Conservation (phyloP, 2,888 invertebrate genomes). For the Stegana nigrithorax region DNA sequence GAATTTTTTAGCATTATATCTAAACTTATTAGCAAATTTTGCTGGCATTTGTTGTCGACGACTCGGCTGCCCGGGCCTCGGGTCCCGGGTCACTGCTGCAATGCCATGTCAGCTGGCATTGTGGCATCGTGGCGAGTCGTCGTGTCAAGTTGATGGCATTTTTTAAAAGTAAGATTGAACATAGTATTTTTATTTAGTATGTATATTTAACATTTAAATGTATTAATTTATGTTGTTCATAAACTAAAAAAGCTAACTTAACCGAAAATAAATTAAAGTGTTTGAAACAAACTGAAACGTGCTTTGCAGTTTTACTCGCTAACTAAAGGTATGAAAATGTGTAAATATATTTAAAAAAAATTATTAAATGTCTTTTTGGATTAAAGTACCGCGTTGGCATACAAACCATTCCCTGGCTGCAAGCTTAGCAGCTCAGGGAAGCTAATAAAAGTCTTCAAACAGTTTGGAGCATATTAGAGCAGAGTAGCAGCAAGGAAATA, state of each 20-base stretch:
- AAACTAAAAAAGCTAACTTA: slow-evolving; percentile 35
- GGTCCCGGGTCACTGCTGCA: not conserved
- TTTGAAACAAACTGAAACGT: slow-evolving; percentile 49
- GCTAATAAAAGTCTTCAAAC: too few relatives aligned
- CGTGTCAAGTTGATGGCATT: too few relatives aligned
- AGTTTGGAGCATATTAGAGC: too few relatives aligned
- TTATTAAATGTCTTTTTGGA: too few relatives aligned
- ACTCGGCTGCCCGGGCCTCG: not conserved
- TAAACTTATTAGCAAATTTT: slow-evolving; percentile 8
- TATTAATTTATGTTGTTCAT: slow-evolving; percentile 45
- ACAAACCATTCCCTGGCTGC: too few relatives aligned
- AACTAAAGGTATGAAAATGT: too few relatives aligned
- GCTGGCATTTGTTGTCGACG: slow-evolving; percentile 7
- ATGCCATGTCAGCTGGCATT: not conserved
- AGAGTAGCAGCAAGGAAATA: too few relatives aligned
- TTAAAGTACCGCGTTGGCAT: too few relatives aligned
- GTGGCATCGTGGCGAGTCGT: not conserved
- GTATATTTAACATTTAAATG: slow-evolving; percentile 57
- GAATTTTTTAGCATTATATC: not conserved
- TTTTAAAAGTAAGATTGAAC: slow-evolving; percentile 39
- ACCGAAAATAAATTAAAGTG: slow-evolving; percentile 42
- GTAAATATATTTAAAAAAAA: too few relatives aligned
- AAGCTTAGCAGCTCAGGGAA: too few relatives aligned
- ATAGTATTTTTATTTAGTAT: slow-evolving; percentile 63
- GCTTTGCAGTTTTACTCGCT: too few relatives aligned